Evolutionary conservation across 2,797 vertebrate species (phyloP), one percentile per base, ranked within the genome.

Genomic region (Sciurus vulgaris): DNA sequence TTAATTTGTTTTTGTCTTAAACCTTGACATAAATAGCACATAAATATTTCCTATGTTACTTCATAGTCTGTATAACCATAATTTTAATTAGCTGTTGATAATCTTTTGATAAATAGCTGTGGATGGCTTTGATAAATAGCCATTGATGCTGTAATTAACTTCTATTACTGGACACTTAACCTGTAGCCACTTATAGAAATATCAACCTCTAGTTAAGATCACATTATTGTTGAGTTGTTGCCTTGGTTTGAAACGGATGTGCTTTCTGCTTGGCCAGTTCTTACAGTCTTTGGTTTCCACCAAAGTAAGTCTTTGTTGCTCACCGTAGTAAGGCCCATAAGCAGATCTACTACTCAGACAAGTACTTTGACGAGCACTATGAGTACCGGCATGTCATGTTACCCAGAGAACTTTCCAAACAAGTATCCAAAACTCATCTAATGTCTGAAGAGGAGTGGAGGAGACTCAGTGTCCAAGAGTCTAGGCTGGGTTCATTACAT

Each of bases 11-110:
- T 54, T 76, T 86, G 63, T 54, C 51, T 67, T 3, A 10, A 51
- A 84, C 0, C 20, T 47, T 78, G 74, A 24, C 26, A n/a, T 59
- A 74, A 41, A 24, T 72, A 73, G n/a, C 3, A 49, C 44, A 24
- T 72, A 65, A 70, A 59, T 86, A 56, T 82, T 86, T 82, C 22
- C 56, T 35, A 1, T 94, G 67, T 77, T 81, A 49, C n/a, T 59
- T 95, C 73, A 86, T 61, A 78, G 69, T 56, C 81, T 86, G 70
- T 73, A 14, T 89, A 63, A 92, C 56, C 17, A 74, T 89, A 41
- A 54, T 83, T 92, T 95, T 38, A 92, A 96, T 74, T 69, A 84
- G 22, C 51, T 83, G 5, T 54, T 41, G 4, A 54, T 47, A n/a
- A 2, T 41, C 33, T 70, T 69, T 49, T 24, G 33, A 26, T 69